phyloP scores from a whole-genome alignment of 2,113 vertebrate species.

The Haemorhous mexicanus region DNA sequence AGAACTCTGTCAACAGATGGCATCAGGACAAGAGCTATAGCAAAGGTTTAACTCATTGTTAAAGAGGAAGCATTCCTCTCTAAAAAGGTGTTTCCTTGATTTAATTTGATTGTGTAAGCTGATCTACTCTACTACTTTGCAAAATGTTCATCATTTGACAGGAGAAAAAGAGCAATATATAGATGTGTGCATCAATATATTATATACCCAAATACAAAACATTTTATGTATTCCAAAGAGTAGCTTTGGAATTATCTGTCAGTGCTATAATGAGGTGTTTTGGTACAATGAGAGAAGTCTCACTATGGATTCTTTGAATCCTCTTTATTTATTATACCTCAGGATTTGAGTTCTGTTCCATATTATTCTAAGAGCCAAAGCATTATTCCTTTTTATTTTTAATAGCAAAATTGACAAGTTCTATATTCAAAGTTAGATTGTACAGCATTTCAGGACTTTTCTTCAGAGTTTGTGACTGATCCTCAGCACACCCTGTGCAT shows the following conservation, averaged over 20 bases:
- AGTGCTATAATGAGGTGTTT: not conserved
- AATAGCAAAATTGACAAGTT: not conserved
- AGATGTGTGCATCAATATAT: not conserved
- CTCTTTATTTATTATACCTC: not conserved
- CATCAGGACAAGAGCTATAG: not conserved
- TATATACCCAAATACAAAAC: not conserved
- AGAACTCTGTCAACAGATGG: not conserved
- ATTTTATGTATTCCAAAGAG: not conserved
- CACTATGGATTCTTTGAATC: not conserved
- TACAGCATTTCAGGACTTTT: not conserved
- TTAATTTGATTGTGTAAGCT: not conserved
- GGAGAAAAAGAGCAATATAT: not conserved
- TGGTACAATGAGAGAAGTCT: not conserved
- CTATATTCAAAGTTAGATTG: not conserved
- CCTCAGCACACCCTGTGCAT: not conserved
- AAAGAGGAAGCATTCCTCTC: not conserved
- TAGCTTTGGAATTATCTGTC: not conserved
- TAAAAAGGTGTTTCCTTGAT: not conserved
- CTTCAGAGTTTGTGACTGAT: not conserved
- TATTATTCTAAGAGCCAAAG: not conserved
- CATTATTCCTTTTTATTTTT: not conserved
- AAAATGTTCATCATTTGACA: not conserved
- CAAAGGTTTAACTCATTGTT: not conserved
- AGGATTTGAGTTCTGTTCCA: not conserved
- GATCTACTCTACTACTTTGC: not conserved